Evolutionary conservation across 1,140 invertebrate species (phyloP), one percentile per base, ranked within the genome.

Genomic region (Drosophila nigromelanica): DNA sequence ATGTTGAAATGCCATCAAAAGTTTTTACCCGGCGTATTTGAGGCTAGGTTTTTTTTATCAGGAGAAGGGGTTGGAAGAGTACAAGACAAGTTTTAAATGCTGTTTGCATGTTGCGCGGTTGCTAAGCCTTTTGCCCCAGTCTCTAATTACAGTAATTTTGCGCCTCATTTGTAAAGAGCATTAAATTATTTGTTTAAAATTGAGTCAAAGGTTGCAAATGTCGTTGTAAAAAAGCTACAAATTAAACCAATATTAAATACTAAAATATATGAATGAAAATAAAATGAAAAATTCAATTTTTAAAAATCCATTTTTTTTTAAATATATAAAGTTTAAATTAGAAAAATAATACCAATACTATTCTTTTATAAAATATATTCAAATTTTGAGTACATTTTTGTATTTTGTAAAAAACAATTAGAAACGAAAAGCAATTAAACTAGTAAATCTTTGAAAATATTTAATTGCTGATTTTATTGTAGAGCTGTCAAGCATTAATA

Each of bases 81-180:
- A 73, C 56, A 64, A 45, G 78, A 87, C 78, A 87, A 87, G 79
- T 89, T 89, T 89, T 89, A 89, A 89, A 89, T 89, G 79, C 78
- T 89, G 79, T 89, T 89, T 89, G 80, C 83, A 89, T 89, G 83
- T 89, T 73, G 45, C 73, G 73, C 63, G 79, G 79, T 58, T 76
- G 63, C 62, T 24, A 43, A 50, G 35, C 40, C 30, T 73, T 33
- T 52, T 45, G 54, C 4, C 64, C 61, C 61, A 64, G 35, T 8
- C 33, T 35, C 59, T 86, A 86, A 78, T 86, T 86, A 64, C 74
- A 50, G 55, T 86, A 71, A 86, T 86, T 80, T 78, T 52, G 43
- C 37, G 68, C 68, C 73, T 78, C 70, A 72, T 86, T 75, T 75
- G 69, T 69, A 62, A 27, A 47, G 10, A 39, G 30, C 50, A 71